Evolutionary conservation across 2,113 vertebrate species (phyloP).

Genomic region (Strigops habroptila): DNA sequence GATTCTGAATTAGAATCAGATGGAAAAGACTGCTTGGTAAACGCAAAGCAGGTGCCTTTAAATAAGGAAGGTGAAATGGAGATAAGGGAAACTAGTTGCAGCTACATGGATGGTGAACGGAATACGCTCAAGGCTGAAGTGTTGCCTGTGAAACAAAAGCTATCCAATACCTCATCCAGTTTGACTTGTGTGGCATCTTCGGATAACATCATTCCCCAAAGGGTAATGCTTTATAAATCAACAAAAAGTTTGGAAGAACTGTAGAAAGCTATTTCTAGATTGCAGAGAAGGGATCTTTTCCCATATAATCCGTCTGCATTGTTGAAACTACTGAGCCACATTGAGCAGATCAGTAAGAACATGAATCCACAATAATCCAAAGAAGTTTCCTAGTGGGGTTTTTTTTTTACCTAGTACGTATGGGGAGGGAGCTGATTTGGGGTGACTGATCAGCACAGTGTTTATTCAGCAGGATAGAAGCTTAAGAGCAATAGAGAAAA

Average conservation of each 20-base stretch:
- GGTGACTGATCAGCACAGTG: neutral
- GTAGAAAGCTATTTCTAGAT: constrained; percentile 74
- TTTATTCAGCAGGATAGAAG: neutral
- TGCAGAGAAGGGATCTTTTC: constrained; percentile 86
- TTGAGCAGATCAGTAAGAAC: constrained; percentile 39
- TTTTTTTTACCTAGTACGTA: neutral
- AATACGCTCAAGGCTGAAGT: neutral
- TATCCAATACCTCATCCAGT: neutral
- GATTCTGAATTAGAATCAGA: constrained; percentile 78
- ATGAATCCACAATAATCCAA: neutral
- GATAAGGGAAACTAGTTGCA: neutral
- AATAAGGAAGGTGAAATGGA: neutral
- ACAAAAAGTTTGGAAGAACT: constrained; percentile 78
- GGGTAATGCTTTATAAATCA: constrained; percentile 39
- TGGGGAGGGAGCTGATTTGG: neutral
- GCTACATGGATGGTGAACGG: neutral
- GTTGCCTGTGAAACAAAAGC: neutral
- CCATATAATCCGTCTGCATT: constrained; percentile 89
- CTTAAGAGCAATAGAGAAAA: neutral
- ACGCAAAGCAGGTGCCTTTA: neutral
- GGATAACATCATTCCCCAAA: neutral
- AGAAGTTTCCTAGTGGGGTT: neutral
- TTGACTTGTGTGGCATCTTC: neutral
- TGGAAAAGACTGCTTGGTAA: neutral
- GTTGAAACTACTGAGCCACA: constrained; percentile 77